These are phyloP conservation scores for Zoanthus sansibaricus DNA, from an alignment of 92 coral and sea anemone genomes.

Conservation along the genomic window DNA sequence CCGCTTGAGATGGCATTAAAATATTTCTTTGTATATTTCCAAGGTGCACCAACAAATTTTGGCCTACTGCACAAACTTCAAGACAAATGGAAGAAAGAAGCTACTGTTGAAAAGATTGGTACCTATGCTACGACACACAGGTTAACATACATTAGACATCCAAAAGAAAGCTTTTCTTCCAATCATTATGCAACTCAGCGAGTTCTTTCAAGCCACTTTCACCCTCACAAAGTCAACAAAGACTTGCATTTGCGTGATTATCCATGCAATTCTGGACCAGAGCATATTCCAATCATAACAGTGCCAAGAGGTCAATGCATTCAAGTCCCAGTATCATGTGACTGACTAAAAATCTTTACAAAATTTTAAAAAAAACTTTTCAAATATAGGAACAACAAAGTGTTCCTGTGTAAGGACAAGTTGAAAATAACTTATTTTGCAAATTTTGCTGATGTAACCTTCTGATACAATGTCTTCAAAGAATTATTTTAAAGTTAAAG, in stretches of 20 bases:
- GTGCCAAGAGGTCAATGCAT: constrained; percentile 51
- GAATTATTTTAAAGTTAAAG: not conserved
- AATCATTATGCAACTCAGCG: constrained; percentile 81
- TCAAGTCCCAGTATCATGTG: constrained; percentile 30
- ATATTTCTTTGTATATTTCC: not conserved
- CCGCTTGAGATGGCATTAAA: too few species aligned
- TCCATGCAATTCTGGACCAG: constrained; percentile 75
- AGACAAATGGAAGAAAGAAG: constrained; percentile 93
- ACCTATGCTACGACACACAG: constrained; percentile 80
- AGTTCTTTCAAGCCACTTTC: constrained; percentile 88
- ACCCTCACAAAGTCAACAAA: constrained; percentile 90
- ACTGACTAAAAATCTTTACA: not conserved
- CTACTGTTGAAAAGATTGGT: constrained; percentile 78
- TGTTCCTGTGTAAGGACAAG: not conserved
- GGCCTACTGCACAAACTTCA: constrained; percentile 87
- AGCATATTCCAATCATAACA: constrained; percentile 78
- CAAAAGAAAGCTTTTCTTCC: constrained; percentile 69
- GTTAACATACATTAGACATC: constrained; percentile 77
- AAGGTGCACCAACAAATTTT: constrained; percentile 96
- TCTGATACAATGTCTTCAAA: not conserved
- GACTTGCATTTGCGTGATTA: constrained; percentile 84
- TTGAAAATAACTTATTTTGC: not conserved
- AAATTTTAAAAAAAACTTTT: not conserved
- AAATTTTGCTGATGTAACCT: too few species aligned
- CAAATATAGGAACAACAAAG: not conserved